Conservation (phyloP, 2,888 invertebrate species). For the Hipparchia sbordonii region DNA sequence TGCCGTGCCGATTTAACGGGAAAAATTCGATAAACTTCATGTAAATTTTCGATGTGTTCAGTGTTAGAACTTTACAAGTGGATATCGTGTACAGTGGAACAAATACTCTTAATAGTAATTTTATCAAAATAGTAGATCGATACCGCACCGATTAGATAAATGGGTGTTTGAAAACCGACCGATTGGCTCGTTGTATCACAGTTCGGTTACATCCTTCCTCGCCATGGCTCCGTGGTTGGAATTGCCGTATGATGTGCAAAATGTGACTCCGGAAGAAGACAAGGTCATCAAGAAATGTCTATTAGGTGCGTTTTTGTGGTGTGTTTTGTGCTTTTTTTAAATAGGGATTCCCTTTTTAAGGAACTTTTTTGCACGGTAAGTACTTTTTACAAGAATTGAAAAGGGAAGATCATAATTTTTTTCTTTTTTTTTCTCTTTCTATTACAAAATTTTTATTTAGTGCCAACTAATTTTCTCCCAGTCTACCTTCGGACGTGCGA, state of each 20-base stretch:
- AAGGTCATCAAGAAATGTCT: conserved; percentile 70
- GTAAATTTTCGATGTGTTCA: neutral
- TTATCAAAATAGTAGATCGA: conserved; percentile 35
- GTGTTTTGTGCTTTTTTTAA: conserved; percentile 37
- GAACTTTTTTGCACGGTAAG: conserved; percentile 9
- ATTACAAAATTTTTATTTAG: no score
- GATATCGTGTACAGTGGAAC: neutral
- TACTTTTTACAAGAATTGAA: neutral
- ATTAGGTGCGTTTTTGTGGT: conserved; percentile 59
- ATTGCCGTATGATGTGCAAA: conserved; percentile 64
- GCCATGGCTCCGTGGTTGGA: conserved; percentile 66
- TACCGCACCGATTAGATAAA: conserved; percentile 40
- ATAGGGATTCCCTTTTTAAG: neutral
- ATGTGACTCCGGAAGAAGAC: conserved; percentile 66
- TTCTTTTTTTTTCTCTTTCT: no score
- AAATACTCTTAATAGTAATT: conserved; percentile 14
- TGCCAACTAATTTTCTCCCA: no score
- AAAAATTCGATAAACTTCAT: neutral
- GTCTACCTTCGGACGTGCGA: no score
- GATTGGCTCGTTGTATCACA: conserved; percentile 45
- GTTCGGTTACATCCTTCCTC: conserved; percentile 24
- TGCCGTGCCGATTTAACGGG: neutral
- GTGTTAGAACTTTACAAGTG: neutral
- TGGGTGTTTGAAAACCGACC: conserved; percentile 48
- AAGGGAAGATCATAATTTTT: no score